phyloP scores from a whole-genome alignment of 1,140 invertebrate genomes.

The Rhagoletis zephyria region DNA sequence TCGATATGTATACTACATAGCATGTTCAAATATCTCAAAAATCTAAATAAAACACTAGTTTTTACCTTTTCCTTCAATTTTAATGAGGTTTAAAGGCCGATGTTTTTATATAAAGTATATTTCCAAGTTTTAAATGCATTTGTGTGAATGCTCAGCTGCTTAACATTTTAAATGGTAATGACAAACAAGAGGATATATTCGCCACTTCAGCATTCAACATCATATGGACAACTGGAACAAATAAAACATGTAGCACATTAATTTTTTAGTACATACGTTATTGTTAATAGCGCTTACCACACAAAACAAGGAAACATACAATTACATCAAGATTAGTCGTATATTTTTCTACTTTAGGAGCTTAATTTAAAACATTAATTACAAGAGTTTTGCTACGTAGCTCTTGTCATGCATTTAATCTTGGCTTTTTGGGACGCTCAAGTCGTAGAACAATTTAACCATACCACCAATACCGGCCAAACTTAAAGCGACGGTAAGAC shows the following conservation, averaged over 20 bases:
- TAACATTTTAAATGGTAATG: not conserved
- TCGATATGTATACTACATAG: too few species aligned
- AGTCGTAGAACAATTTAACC: constrained; percentile 69
- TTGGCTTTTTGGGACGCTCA: constrained; percentile 63
- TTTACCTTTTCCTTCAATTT: not conserved
- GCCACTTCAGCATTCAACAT: not conserved
- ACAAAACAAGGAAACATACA: constrained; percentile 40
- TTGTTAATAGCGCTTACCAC: not conserved
- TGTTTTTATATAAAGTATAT: constrained; percentile 14
- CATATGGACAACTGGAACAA: not conserved
- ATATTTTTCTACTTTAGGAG: constrained; percentile 8
- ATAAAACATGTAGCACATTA: not conserved
- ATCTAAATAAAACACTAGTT: not conserved
- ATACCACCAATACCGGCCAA: constrained; percentile 72
- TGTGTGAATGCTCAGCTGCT: not conserved
- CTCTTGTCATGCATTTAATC: not conserved
- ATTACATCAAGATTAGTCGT: not conserved
- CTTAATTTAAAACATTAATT: constrained; percentile 43
- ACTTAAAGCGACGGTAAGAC: constrained; percentile 72
- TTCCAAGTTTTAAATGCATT: constrained; percentile 45
- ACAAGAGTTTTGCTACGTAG: not conserved
- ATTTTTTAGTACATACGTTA: too few species aligned
- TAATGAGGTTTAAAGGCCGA: not conserved
- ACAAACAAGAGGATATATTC: not conserved
- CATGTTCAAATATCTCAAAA: too few species aligned